phyloP scores from a whole-genome alignment of 2,797 vertebrate species.

The Semaprochilodus insignis region DNA sequence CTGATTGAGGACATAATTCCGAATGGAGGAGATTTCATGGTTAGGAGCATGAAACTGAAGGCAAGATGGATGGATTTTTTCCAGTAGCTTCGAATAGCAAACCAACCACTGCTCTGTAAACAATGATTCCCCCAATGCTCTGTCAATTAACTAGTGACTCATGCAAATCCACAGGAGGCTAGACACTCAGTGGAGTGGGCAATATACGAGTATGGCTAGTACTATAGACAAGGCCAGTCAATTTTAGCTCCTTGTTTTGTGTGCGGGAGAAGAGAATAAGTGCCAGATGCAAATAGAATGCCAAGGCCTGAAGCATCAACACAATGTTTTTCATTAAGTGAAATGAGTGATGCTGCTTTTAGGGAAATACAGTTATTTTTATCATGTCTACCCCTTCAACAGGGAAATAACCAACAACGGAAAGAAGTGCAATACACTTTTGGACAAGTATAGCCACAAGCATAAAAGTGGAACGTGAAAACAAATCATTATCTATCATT shows the following conservation, averaged over 20 bases:
- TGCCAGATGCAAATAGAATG: constrained; percentile 32
- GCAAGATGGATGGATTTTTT: constrained; percentile 68
- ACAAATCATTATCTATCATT: neutral
- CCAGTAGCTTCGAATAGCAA: constrained; percentile 33
- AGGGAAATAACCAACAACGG: constrained; percentile 17
- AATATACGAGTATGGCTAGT: constrained; percentile 14
- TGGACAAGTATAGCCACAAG: constrained; percentile 20
- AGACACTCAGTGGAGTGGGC: constrained; percentile 11
- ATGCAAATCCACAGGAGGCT: constrained; percentile 47
- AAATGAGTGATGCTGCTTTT: constrained; percentile 32
- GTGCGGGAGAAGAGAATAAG: constrained; percentile 19
- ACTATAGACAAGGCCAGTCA: constrained; percentile 24
- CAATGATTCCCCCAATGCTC: constrained; percentile 59
- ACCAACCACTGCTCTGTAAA: constrained; percentile 60
- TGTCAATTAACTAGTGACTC: constrained; percentile 67
- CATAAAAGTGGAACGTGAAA: constrained; percentile 14
- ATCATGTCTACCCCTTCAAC: constrained; percentile 20
- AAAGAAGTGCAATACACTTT: constrained; percentile 25
- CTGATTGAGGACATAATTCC: constrained; percentile 82
- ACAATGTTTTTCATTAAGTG: constrained; percentile 36
- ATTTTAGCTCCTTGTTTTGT: neutral
- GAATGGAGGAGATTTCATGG: constrained; percentile 78
- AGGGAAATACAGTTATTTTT: constrained; percentile 19
- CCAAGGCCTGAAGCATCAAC: constrained; percentile 25
- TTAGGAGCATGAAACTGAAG: constrained; percentile 73